Base-by-base conservation (phyloP, 2,888 invertebrate species). In the Mimachlamys varia region DNA sequence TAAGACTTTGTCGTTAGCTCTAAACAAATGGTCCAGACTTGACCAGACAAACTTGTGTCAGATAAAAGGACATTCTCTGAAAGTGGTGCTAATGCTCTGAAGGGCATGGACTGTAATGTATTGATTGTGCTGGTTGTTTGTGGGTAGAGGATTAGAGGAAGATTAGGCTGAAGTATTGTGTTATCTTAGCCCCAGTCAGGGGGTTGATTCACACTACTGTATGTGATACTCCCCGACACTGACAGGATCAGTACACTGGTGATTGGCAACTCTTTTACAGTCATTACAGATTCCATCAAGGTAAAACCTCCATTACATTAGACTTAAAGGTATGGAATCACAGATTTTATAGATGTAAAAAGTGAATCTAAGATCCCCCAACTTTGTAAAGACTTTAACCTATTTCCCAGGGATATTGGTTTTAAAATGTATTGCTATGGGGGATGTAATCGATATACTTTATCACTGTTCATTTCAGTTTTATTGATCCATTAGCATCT, bases 161-260 rank as follows among this genome's bases (percentile, higher is more conserved):
- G 76, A 76, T 76, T 76, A 33, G 7, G 22, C 33, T 76, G 22
- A 76, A 76, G 33, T 76, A 76, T 76, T 17, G n/a, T 76, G 76
- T 76, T 76, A 76, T 76, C 76, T 76, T 76, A 33, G 76, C 76
- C 19, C 76, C 76, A 12, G 76, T 76, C 76, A 76, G n/a, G 62
- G n/a, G n/a, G n/a, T 62, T 62, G 62, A 76, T 33, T 76, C 33
- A 15, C 76, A 76, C 13, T 33, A 10, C 76, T 76, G 33, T 76
- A 13, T 2, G 33, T 76, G 33, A 22, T 76, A 76, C 27, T 76
- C 76, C 0, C 2, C 33, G 17, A 33, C 33, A 33, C 2, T 33
- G 17, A 33, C 33, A 33, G 76, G 22, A 27, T 27, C 33, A 19
- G 10, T 33, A 76, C 76, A 27, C 27, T 76, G 33, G 22, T 44